phyloP scores from a whole-genome alignment of 1,140 invertebrate species.

The Gerris buenoi region DNA sequence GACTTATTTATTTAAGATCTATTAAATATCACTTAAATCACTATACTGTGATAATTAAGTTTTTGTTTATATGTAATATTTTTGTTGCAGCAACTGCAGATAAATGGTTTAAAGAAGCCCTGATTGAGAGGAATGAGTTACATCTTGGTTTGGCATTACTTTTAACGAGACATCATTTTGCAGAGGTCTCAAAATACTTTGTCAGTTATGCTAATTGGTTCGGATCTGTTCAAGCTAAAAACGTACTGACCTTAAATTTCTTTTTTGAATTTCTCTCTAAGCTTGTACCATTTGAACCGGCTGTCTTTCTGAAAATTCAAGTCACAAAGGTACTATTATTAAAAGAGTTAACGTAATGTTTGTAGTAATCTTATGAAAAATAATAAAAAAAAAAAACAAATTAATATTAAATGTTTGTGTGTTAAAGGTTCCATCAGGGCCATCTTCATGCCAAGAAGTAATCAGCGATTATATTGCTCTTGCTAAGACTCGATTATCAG shows the following conservation, averaged over 20 bases:
- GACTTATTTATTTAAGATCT: no score
- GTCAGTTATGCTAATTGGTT: constrained; percentile 16
- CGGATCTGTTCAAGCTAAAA: constrained; percentile 6
- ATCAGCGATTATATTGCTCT: constrained; percentile 15
- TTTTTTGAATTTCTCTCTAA: constrained; percentile 17
- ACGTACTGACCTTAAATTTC: constrained; percentile 9
- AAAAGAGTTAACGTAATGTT: not conserved
- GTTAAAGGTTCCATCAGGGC: constrained; percentile 15
- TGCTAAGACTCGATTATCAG: constrained; percentile 17
- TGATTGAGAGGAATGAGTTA: constrained; percentile 3
- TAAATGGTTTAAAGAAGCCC: constrained; percentile 6
- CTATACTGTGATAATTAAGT: no score
- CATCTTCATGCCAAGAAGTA: constrained; percentile 7
- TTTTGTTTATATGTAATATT: no score
- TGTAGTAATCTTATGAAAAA: not conserved
- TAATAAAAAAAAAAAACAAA: not conserved
- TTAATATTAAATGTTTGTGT: not conserved
- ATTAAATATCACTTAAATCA: no score
- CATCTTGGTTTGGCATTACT: constrained; percentile 7
- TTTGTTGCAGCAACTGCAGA: constrained; percentile 9
- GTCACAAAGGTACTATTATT: constrained; percentile 19
- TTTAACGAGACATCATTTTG: constrained; percentile 9
- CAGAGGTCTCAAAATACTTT: constrained; percentile 12
- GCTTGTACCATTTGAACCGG: constrained; percentile 17
- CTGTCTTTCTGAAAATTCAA: constrained; percentile 18